Evolutionary conservation across 2,888 invertebrate genomes (phyloP), one percentile per base, ranked within the genome.

Genomic region (Drosophila seclusa): DNA sequence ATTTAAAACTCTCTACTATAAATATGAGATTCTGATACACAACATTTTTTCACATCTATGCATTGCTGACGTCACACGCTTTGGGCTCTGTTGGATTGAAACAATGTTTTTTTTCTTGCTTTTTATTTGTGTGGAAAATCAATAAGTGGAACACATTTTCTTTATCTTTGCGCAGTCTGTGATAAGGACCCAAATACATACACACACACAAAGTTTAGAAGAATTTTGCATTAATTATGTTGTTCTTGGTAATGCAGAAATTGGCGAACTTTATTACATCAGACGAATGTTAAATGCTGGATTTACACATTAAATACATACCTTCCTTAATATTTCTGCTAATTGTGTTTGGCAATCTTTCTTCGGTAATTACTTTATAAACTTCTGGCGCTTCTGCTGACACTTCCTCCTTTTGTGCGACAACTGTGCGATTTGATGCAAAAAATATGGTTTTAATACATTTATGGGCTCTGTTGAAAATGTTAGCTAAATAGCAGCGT

Each of bases 281-380:
- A 90, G 75, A 76, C 24, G 34, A 24, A 7, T 40, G 8, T 0
- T 48, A 40, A 29, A 45, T 53, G 16, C 5, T 29, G 32, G 45
- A 11, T 24, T 64, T 16, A 16, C 21, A 40, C 45, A 34, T 71
- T 50, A 31, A 27, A 68, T 71, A 73, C 68, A 78, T 73, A 90
- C 77, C 81, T 81, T 72, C 68, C 52, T 58, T 48, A 40, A 59
- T 36, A 32, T 53, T 72, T 68, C 61, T 32, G 45, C 53, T 67
- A 45, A 8, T 45, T 24, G 59, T 59, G 21, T 65, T 32, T 55
- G 67, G 50, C 21, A 78, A 50, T 55, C 61, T 84, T 48, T 91
- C 92, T 60, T 91, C 91, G 0, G 80, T 57, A 66, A 91, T 87
- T 24, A 76, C 61, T 75, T 90, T 92, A 58, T 91, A 91, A 18